Conservation (phyloP, 2,797 vertebrate genomes). For the Lagodon rhomboides region DNA sequence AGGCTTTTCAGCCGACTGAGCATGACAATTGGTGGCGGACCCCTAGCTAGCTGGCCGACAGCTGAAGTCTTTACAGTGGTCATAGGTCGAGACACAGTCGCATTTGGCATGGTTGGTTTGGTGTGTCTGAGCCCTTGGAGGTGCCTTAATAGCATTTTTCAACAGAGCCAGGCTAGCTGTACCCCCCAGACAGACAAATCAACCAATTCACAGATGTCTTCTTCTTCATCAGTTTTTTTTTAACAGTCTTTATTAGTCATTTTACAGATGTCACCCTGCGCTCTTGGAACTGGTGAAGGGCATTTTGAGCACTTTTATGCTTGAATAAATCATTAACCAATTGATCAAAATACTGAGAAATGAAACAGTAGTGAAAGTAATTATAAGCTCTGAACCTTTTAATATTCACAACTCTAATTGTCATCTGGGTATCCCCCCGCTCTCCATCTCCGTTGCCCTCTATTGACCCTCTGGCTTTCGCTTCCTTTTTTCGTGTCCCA, state of each 20-base stretch:
- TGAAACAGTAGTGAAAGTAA: not conserved
- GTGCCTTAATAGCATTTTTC: too few relatives aligned
- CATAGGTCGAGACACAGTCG: too few relatives aligned
- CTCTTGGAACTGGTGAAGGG: not conserved
- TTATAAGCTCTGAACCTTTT: not conserved
- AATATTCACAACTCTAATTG: slow-evolving; percentile 19
- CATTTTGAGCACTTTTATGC: not conserved
- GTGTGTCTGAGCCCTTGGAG: too few relatives aligned
- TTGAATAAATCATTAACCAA: not conserved
- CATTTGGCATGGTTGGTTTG: too few relatives aligned
- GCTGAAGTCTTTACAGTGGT: too few relatives aligned
- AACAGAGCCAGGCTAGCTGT: not conserved
- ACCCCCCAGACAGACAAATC: too few relatives aligned
- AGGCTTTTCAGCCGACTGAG: too few relatives aligned
- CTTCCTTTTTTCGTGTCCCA: slow-evolving; percentile 9
- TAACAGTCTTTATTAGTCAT: not conserved
- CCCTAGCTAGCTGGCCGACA: too few relatives aligned
- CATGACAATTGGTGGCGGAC: too few relatives aligned
- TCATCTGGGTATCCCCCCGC: slow-evolving; percentile 20
- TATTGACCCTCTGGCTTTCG: slow-evolving; percentile 13
- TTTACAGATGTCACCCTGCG: not conserved
- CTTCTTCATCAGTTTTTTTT: not conserved
- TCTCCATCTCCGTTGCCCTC: slow-evolving; percentile 5
- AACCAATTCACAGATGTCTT: too few relatives aligned
- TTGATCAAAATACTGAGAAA: not conserved